phyloP scores from a whole-genome alignment of 2,797 vertebrate species.

The Darevskia nairensis region DNA sequence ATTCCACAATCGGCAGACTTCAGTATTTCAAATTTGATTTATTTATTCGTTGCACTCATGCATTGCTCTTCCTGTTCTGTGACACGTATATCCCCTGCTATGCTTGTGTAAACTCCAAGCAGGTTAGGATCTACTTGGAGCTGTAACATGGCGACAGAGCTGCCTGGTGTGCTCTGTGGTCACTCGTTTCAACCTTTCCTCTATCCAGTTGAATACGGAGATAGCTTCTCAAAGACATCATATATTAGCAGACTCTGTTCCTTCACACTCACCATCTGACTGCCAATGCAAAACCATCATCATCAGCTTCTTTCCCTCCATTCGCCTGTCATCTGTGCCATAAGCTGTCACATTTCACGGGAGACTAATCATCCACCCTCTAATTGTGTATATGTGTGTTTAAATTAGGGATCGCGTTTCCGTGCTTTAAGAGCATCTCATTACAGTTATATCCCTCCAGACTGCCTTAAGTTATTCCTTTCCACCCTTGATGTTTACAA shows the following conservation, averaged over 20 bases:
- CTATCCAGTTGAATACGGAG: not conserved
- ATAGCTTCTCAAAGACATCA: slow-evolving; percentile 42
- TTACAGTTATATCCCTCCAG: slow-evolving; percentile 15
- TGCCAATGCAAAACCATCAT: slow-evolving; percentile 19
- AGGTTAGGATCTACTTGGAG: not conserved
- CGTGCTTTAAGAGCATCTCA: slow-evolving; percentile 13
- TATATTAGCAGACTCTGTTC: slow-evolving; percentile 33
- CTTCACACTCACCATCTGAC: slow-evolving; percentile 1
- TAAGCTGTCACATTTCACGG: slow-evolving; percentile 16
- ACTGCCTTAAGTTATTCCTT: slow-evolving; percentile 57
- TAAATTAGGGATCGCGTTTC: slow-evolving; percentile 13
- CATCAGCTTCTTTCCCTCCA: slow-evolving; percentile 23
- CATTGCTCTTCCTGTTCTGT: not conserved
- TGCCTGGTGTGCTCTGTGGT: not conserved
- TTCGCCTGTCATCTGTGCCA: slow-evolving; percentile 11
- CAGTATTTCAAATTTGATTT: not conserved
- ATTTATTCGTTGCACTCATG: not conserved
- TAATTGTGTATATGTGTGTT: not conserved
- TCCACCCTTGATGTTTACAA: slow-evolving; percentile 49
- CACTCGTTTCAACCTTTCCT: not conserved
- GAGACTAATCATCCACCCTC: not conserved
- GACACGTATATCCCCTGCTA: not conserved
- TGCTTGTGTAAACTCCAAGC: not conserved
- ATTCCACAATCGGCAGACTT: not conserved
- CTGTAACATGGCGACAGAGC: not conserved